Evolutionary conservation across 2,113 vertebrate species (phyloP).

Genomic region (Etia nguti): DNA sequence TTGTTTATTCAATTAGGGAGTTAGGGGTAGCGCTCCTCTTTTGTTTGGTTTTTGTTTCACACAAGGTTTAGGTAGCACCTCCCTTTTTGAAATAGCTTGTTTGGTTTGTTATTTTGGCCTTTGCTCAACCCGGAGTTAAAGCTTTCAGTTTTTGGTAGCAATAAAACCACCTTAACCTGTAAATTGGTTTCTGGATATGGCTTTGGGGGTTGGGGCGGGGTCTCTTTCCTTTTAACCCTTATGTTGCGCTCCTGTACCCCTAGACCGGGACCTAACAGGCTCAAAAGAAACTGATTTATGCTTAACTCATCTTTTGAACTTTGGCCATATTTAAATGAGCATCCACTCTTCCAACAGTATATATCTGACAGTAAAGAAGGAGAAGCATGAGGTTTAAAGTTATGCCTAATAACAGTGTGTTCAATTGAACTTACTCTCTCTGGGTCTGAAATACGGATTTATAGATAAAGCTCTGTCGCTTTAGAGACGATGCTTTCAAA

Average conservation of each 20-base stretch:
- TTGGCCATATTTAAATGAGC: neutral
- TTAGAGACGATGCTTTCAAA: neutral
- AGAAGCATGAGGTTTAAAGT: neutral
- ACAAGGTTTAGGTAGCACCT: neutral
- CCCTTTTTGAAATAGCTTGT: neutral
- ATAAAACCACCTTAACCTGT: neutral
- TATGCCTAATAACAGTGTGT: neutral
- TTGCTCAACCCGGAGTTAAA: neutral
- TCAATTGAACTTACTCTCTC: neutral
- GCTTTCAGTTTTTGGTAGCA: neutral
- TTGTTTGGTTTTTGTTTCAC: neutral
- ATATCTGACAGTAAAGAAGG: neutral
- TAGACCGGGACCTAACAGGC: neutral
- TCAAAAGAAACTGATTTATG: neutral
- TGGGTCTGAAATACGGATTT: neutral
- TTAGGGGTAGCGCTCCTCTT: neutral
- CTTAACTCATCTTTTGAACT: neutral
- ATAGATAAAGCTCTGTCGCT: neutral
- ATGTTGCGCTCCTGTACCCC: neutral
- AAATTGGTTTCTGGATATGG: neutral
- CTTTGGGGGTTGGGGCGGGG: fast-evolving
- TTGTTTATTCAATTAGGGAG: neutral
- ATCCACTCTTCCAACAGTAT: neutral
- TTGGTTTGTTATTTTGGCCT: neutral
- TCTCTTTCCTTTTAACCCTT: neutral